Conservation (phyloP, 2,797 vertebrate genomes). For the Artibeus jamaicensis region DNA sequence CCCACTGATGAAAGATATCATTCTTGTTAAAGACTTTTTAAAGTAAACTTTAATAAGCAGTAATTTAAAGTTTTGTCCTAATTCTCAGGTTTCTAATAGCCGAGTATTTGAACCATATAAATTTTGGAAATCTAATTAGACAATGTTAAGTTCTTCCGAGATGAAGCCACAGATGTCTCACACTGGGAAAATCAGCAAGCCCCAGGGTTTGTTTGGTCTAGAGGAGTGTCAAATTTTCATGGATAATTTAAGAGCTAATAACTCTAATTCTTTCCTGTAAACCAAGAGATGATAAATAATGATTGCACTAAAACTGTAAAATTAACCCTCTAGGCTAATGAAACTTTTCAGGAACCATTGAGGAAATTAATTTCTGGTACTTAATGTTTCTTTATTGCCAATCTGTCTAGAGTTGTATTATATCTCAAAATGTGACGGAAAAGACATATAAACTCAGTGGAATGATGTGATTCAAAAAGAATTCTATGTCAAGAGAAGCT, state of each 20-base stretch:
- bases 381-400: constrained; percentile 80
- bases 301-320: constrained; percentile 83
- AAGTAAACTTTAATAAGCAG: constrained; percentile 78
- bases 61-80: constrained; percentile 77
- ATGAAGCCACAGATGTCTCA: constrained; percentile 87
- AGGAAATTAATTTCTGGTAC: constrained; percentile 83
- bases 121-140: constrained; percentile 86
- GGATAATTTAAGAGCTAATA: constrained; percentile 91
- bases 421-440: constrained; percentile 63
- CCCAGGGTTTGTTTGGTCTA: constrained; percentile 88
- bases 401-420: constrained; percentile 72
- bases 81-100: constrained; percentile 81
- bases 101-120: constrained; percentile 80
- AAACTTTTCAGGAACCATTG: constrained; percentile 72
- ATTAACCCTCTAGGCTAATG: constrained; percentile 86
- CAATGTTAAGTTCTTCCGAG: constrained; percentile 84
- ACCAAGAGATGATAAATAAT: constrained; percentile 87
- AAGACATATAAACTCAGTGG: constrained; percentile 68
- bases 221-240: constrained; percentile 87
- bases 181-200: constrained; percentile 87
- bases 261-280: constrained; percentile 86
- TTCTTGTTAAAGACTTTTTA: constrained; percentile 71
- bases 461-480: constrained; percentile 62
- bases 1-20: constrained; percentile 41
- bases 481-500: constrained; percentile 46